phyloP scores from a whole-genome alignment of 35 echinoderm and acorn worm species.

The Acanthaster planci region DNA sequence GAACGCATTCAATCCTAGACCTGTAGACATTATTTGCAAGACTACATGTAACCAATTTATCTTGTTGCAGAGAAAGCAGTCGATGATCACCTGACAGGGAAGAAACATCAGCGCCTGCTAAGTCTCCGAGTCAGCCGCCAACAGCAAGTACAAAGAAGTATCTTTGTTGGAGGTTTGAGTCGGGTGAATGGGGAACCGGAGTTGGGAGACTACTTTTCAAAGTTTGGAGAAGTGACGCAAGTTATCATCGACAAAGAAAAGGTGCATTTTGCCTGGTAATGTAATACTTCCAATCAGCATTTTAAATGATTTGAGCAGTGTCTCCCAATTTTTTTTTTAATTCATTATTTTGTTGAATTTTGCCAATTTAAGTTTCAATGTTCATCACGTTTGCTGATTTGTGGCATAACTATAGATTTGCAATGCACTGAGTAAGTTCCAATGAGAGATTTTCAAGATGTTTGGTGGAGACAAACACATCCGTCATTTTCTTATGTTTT shows the following conservation, averaged over 20 bases:
- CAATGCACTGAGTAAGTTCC: too few species aligned
- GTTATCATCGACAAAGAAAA: conserved; percentile 95
- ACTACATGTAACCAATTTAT: background rate
- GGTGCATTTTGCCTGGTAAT: conserved; percentile 20
- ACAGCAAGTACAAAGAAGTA: conserved; percentile 68
- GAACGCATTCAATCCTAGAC: too few species aligned
- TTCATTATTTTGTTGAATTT: too few species aligned
- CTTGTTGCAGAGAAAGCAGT: conserved; percentile 74
- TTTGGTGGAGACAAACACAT: too few species aligned
- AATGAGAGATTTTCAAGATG: background rate
- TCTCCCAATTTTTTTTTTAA: too few species aligned
- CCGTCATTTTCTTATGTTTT: too few species aligned
- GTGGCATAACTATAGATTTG: too few species aligned
- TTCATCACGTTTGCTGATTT: too few species aligned
- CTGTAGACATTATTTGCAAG: background rate
- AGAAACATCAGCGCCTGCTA: conserved; percentile 76
- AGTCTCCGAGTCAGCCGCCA: conserved; percentile 63
- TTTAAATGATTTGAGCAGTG: too few species aligned
- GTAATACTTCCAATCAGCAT: too few species aligned
- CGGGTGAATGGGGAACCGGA: conserved; percentile 74
- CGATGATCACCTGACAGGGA: conserved; percentile 83
- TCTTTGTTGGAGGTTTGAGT: conserved; percentile 82
- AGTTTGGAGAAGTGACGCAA: conserved; percentile 67
- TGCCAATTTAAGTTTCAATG: too few species aligned
- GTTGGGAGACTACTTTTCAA: conserved; percentile 77